Base-by-base conservation (phyloP, 2,113 vertebrate species). In the Lagopus leucura region DNA sequence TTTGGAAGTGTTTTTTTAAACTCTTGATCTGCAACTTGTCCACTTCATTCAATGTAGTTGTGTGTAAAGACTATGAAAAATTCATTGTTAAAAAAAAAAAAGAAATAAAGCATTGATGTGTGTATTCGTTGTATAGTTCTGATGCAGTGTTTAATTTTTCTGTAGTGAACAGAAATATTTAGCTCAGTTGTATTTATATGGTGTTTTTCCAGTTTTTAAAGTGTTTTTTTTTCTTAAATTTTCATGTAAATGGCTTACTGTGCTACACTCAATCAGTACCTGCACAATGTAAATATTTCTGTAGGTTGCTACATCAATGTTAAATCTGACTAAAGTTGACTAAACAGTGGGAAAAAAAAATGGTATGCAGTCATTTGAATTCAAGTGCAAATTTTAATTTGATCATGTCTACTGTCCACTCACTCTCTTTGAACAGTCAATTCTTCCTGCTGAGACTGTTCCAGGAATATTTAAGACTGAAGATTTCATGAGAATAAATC, bases 331-430 rank as follows among this genome's bases (percentile, higher is more conserved):
- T 67, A 16, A 21, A 80, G 22, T 42, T 88, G 38, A 47, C 40
- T 55, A 65, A 86, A 70, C 55, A 60, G 12, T 77, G 50, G 50
- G 14, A 8, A 38, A 54, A 21, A 34, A 22, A 2, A 15, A 25
- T 25, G 13, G 7, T 52, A 82, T 55, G 7, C 32, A 80, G 8
- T 66, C 13, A 34, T 67, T 69, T 75, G 27, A 88, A 88, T 92
- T 91, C 48, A 80, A 48, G 30, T 60, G 15, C 38, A 78, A 86
- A 65, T 72, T 76, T 92, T 82, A 86, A 79, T 90, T 86, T 22
- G 38, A 2, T 72, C 13, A 14, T 72, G 7, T 63, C 63, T 75
- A 10, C 27, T 72, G 14, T 54, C 13, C 5, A 17, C 24, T 36
- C 65, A 50, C 38, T 85, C 8, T 66, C 80, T 93, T 36, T 89